Evolutionary conservation across 2,797 vertebrate genomes (phyloP), one percentile per base, ranked within the genome.

Genomic region (Brotula barbata): DNA sequence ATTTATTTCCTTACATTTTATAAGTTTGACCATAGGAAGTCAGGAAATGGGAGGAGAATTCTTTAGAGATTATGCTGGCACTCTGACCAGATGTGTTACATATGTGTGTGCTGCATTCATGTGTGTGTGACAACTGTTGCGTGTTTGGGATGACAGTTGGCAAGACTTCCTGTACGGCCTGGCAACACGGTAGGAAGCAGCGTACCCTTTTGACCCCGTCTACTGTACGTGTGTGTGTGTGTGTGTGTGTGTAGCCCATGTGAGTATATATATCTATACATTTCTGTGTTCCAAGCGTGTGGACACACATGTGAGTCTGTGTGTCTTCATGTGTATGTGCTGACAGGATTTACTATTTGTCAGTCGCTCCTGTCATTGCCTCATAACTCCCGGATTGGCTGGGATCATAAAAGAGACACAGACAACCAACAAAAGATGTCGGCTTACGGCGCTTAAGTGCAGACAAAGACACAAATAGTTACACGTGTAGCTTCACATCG

Each of bases 301-400:
- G 25, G 4, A 8, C 4, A 28, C 25, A 8, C 25, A 28, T 28
- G 4, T 28, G 25, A 4, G 25, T 28, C 25, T 28, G 60, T 62
- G 66, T 70, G 52, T 49, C 56, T 42, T 44, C 33, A 37, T 33
- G 13, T 73, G 49, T 39, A 55, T 67, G 61, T 44, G 77, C 58
- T 80, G 82, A 86, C 80, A 86, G 64, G 81, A 85, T 83, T 84
- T 83, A 81, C 22, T 64, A 57, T 69, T 57, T 12, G 20, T 66
- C 80, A 58, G 71, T 75, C 36, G 62, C 25, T 72, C 61, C 67
- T 77, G 69, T 85, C 80, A 63, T 68, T 71, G 25, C 57, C 71
- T 82, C 71, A 1, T 85, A 82, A 85, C 60, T 83, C 72, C 20
- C 22, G 9, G 41, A 56, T 28, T 0, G 7, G 25, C 60, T 43